Evolutionary conservation across 2,888 invertebrate species (phyloP), one percentile per base, ranked within the genome.

Genomic region (Brachyopa scutellaris): DNA sequence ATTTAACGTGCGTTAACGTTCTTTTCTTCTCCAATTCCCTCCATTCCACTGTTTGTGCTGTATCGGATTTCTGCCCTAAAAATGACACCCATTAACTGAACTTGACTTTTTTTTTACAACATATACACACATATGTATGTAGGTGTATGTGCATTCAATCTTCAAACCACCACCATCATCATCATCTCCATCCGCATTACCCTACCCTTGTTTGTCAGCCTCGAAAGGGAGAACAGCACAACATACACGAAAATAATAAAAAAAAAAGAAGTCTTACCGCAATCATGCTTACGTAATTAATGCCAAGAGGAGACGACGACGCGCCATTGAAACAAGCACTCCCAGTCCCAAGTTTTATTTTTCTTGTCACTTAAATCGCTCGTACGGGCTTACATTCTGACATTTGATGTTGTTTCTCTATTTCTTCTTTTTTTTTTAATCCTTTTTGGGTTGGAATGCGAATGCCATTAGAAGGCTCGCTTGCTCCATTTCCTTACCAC

Each of bases 1-100:
- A 13, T 36, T 57, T 29, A 17, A 23, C 47, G 23, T 61, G 47
- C 19, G 9, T 69, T 33, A 47, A 47, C 57, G n/a, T 57, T 64
- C 33, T 31, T 57, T 72, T 42, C 17, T 17, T 45, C 17, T 29
- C 17, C 5, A 26, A 17, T 42, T 19, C 36, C 13, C 17, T 55
- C 13, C 23, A 15, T 31, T 13, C 15, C 42, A 9, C 49, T 49
- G 26, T 47, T 47, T 61, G 36, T 38, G 29, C 15, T 66, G 66
- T 80, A 80, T 80, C 76, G 69, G 76, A 82, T 82, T 77, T 66
- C 77, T 66, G 70, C 38, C 77, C 77, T 61, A 82, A 77, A 72
- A 77, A 72, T 77, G 82, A 77, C 77, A 82, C 66, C 77, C 70
- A 82, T 82, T 82, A 77, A 77, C 66, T 77, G 82, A 82, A 82